Evolutionary conservation across 2,888 invertebrate species (phyloP), one percentile per base, ranked within the genome.

Genomic region (Agrochola lychnidis): DNA sequence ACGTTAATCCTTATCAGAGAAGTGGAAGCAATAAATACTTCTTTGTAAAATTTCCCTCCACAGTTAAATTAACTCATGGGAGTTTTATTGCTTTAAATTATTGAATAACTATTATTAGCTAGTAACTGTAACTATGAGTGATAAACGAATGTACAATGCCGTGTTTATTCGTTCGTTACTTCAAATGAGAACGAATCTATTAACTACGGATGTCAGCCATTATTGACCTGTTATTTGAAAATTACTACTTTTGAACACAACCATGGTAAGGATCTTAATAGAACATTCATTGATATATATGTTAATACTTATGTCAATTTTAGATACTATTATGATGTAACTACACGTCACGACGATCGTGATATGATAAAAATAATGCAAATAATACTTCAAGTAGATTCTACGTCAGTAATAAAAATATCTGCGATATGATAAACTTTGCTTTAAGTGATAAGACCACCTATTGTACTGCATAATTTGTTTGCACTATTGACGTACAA

Each of bases 301-400:
- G 63, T 45, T 62, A 61, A 9, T 30, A 42, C 25, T 40, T 66
- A 78, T 14, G 64, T 73, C 66, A 22, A 51, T 53, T 59, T 30
- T 61, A n/a, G 16, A 48, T 19, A 61, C 42, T 19, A 61, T 36
- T 36, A 56, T 72, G 53, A 80, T 73, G 66, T 84, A 70, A 75
- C 16, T 53, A 40, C 1, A 45, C 56, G 67, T 68, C 62, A 53
- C 57, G 36, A 36, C 61, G 14, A 19, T 70, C 59, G 59, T 70
- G 84, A 71, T 56, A 61, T 66, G 82, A 82, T 76, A 73, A 78
- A 71, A 70, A 80, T 14, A 0, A 71, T 64, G 68, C 56, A 84
- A 85, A 85, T 73, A 83, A 73, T 69, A 59, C 30, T 62, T 22
- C 67, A 25, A 73, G 22, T 16, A 25, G 16, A 19, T 40, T 48